Base-by-base conservation (phyloP, 2,888 invertebrate species). In the Athalia circularis region DNA sequence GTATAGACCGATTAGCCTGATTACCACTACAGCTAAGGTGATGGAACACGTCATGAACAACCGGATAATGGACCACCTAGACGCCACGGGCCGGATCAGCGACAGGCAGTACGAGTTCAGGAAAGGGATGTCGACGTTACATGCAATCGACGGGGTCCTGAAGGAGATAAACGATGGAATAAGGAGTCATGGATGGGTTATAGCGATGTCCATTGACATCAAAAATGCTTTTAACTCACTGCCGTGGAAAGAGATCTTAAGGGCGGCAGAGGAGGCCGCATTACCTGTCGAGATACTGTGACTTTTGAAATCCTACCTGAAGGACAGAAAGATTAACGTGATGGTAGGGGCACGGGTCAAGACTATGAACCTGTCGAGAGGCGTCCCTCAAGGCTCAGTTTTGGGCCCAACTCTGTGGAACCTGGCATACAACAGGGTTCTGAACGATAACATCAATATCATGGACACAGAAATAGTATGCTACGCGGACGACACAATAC, bases 51-150 rank as follows among this genome's bases (percentile, higher is more conserved):
- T 62, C 62, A 7, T 62, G 29, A 9, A 62, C 29, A 29, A 29
- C 0, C 15, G 62, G 6, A 62, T 62, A 8, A 62, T 8, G 9
- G 29, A 4, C 1, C 29, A 62, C 29, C 62, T 62, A 13, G 29
- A 62, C 5, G 15, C 4, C n/a, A 15, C 62, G 5, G 29, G 62
- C 4, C 0, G 7, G 29, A 29, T 62, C 4, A 62, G 62, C 62
- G 29, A 29, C 62, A 13, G 62, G 62, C 62, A 62, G 62, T 62
- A n/a, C 29, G 29, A 29, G 5, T 62, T 62, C 62, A 62, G 62
- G 13, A 61, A 2, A n/a, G 61, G 15, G 13, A 61, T n/a, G 7
- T 61, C 61, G 7, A 61, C 61, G 6, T 7, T 61, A n/a, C 13
- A 61, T 5, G 61, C 61, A 11, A 13, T 61, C 3, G 61, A 61